Percentiles rank a stretch among this genome's conserved stretches.
Conservation (phyloP, 2,888 invertebrate species). For the Hesperia comma region DNA sequence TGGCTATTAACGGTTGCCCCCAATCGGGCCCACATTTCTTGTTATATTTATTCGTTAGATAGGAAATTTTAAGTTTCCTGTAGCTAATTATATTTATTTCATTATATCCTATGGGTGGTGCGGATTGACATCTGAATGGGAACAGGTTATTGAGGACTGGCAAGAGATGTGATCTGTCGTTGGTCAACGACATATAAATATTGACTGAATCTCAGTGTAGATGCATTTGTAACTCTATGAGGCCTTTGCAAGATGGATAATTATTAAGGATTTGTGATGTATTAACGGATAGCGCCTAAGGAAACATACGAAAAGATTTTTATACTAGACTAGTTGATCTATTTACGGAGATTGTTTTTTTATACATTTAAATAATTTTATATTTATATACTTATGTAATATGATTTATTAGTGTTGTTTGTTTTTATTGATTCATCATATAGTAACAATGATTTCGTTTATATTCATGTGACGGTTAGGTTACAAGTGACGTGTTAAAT, state of each 20-base stretch:
- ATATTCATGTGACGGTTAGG: constrained; percentile 66
- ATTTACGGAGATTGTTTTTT: constrained; percentile 85
- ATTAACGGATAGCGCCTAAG: constrained; percentile 85
- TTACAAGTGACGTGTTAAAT: constrained; percentile 55
- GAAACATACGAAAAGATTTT: constrained; percentile 85
- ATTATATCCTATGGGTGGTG: constrained; percentile 79
- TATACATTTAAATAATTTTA: constrained; percentile 84
- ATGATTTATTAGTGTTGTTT: constrained; percentile 84
- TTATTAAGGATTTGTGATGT: constrained; percentile 84
- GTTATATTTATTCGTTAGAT: constrained; percentile 83
- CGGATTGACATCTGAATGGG: constrained; percentile 76
- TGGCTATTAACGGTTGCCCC: constrained; percentile 74
- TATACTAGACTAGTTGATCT: constrained; percentile 84
- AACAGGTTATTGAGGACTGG: constrained; percentile 73
- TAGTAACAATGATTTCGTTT: constrained; percentile 74
- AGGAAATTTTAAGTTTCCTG: constrained; percentile 83
- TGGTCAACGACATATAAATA: constrained; percentile 84
- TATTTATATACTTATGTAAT: constrained; percentile 80
- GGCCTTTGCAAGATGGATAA: constrained; percentile 84
- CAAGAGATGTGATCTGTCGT: constrained; percentile 84
- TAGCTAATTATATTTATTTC: constrained; percentile 83
- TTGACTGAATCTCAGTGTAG: constrained; percentile 85
- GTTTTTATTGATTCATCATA: constrained; percentile 79
- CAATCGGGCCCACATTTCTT: constrained; percentile 69
- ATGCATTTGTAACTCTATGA: constrained; percentile 85